Evolutionary conservation across 2,888 invertebrate species (phyloP).

Genomic region (Oegoconia quadripuncta): DNA sequence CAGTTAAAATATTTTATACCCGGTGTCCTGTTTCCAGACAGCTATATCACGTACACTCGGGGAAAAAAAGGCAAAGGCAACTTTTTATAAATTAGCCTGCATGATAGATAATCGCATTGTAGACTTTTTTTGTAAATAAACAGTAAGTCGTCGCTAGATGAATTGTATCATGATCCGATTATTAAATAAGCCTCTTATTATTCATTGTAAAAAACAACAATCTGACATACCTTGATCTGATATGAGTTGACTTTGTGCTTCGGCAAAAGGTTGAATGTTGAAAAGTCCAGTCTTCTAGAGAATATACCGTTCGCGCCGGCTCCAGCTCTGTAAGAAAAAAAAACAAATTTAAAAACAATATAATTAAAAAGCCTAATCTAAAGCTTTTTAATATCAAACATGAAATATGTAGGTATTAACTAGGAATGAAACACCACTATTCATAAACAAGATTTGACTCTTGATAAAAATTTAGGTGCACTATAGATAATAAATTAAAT

Average conservation of each 20-base stretch:
- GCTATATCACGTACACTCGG: slow-evolving; percentile 6
- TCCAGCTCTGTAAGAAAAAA: slow-evolving; percentile 83
- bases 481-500: too few species aligned
- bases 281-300: slow-evolving; percentile 94
- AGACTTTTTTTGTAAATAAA: too few species aligned
- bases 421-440: too few species aligned
- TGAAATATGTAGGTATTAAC: too few species aligned
- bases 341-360: neutral
- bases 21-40: slow-evolving; percentile 16
- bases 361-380: too few species aligned
- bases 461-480: too few species aligned
- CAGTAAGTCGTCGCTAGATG: too few species aligned
- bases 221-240: slow-evolving; percentile 94
- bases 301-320: slow-evolving; percentile 96
- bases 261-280: slow-evolving; percentile 95
- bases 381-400: too few species aligned
- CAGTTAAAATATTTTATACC: slow-evolving; percentile 59
- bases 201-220: slow-evolving; percentile 5
- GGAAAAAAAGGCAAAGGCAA: slow-evolving; percentile 2
- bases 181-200: slow-evolving; percentile 11
- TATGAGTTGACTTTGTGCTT: slow-evolving; percentile 98
- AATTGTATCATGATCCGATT: too few species aligned
- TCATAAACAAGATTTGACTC: too few species aligned
- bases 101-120: neutral
- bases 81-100: neutral